Percentiles rank a stretch among this genome's conserved stretches.
Evolutionary conservation across 2,113 vertebrate species (phyloP).

Genomic region (Zosterops pallidus): DNA sequence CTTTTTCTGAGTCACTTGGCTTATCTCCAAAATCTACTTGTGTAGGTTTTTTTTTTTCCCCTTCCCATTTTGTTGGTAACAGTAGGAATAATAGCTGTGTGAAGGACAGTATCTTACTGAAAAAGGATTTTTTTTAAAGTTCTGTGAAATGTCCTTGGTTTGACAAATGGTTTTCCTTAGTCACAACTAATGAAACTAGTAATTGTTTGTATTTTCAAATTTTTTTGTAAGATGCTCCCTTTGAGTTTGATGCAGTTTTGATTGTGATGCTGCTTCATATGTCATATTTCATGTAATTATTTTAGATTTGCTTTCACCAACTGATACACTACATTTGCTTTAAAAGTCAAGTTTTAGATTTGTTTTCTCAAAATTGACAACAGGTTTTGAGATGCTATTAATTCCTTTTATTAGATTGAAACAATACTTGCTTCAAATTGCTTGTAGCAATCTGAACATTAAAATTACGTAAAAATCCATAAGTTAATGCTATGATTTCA

Average conservation of each 20-base stretch:
- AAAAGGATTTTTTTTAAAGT: not conserved
- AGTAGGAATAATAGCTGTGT: not conserved
- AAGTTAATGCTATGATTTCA: not conserved
- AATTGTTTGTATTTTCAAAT: not conserved
- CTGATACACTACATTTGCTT: not conserved
- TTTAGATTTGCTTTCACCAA: not conserved
- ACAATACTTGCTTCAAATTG: not conserved
- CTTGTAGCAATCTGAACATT: not conserved
- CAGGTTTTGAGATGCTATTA: not conserved
- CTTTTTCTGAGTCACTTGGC: not conserved
- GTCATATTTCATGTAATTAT: not conserved
- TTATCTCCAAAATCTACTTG: not conserved
- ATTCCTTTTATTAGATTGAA: not conserved
- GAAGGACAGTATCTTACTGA: not conserved
- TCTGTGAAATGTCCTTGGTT: not conserved
- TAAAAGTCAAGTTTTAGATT: not conserved
- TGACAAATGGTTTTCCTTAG: not conserved
- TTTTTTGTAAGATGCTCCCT: conserved; percentile 28
- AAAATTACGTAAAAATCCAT: not conserved
- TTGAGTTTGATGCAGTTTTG: not conserved
- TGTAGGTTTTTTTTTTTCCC: not conserved
- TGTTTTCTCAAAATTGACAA: not conserved
- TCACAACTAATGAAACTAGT: not conserved
- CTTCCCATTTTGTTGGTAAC: not conserved
- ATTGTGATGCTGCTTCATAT: not conserved